A percentile compares a stretch with the other conserved stretches of the same genome.
Evolutionary conservation across 2,797 vertebrate species (phyloP).

Genomic region (Protonibea diacanthus): DNA sequence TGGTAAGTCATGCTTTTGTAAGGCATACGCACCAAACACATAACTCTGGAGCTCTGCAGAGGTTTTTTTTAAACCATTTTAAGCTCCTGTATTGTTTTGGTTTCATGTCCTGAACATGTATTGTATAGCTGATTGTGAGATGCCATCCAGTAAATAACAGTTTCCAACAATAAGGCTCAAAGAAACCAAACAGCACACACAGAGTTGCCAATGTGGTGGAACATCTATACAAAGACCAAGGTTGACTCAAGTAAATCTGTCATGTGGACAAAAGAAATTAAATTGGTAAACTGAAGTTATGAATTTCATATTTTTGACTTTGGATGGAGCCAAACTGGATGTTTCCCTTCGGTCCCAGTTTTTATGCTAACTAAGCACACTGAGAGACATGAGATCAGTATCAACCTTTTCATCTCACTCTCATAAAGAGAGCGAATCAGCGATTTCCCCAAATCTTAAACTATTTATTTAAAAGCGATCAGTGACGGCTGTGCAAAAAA

Average conservation of each 20-base stretch:
- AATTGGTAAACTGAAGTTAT: not conserved
- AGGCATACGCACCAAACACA: not conserved
- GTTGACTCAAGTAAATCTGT: not conserved
- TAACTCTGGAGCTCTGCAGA: not conserved
- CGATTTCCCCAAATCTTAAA: not conserved
- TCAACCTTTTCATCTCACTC: not conserved
- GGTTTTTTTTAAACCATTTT: not conserved
- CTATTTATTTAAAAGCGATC: no score
- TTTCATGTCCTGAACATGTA: no score
- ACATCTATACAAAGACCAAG: not conserved
- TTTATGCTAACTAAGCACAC: not conserved
- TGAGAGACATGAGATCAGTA: not conserved
- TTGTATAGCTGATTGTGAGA: not conserved
- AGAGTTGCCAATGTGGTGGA: not conserved
- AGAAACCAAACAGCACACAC: not conserved
- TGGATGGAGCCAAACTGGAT: no score
- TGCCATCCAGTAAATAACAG: not conserved
- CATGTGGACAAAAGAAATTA: not conserved
- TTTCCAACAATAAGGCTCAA: not conserved
- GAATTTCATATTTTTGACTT: not conserved
- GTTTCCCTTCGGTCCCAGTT: not conserved
- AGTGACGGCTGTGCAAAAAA: not conserved
- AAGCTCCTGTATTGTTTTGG: not conserved
- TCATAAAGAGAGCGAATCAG: not conserved
- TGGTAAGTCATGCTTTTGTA: not conserved